Evolutionary conservation across 1,140 invertebrate genomes (phyloP), one percentile per base, ranked within the genome.

Genomic region (Carposina sasakii): DNA sequence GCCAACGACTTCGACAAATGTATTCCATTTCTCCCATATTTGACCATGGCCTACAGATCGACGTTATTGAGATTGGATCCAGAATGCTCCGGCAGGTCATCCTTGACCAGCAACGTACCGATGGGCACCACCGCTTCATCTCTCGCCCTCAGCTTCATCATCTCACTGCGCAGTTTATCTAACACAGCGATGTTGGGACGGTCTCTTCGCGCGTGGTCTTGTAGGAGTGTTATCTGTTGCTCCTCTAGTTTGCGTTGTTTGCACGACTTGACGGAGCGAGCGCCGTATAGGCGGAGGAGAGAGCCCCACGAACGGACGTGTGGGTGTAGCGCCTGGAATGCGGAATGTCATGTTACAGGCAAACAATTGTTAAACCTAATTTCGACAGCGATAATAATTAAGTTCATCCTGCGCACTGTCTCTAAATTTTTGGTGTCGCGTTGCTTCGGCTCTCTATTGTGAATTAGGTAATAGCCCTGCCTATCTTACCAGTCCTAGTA

Each of bases 241-340:
- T 98, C 96, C 63, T 97, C 92, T 63, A 94, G 89, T 86, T 98
- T 98, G 77, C 96, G 97, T 67, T 98, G 96, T 75, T 96, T 96
- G 56, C 96, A 92, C 49, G 91, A 94, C 75, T 96, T 97, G 3
- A 97, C 93, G 4, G 96, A 97, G 20, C 93, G 90, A 59, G 95
- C 96, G 31, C 96, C 96, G 81, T 99, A 99, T 16, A 99, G 87
- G 8, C 96, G 88, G 5, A 99, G 77, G 20, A 99, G 86, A 0
- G 96, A 97, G 28, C 97, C 97, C 96, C 97, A 98, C n/a, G 92
- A 96, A 9, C 89, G 90, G 28, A 98, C 94, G 71, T 98, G 95
- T 1, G 96, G 96, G 87, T 98, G 96, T 20, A 98, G 81, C 23
- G 89, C 88, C 90, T 92, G 51, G 5, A 12, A 26, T 20, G 23